phyloP scores from a whole-genome alignment of 2,888 invertebrate genomes.

The Clunio marinus region DNA sequence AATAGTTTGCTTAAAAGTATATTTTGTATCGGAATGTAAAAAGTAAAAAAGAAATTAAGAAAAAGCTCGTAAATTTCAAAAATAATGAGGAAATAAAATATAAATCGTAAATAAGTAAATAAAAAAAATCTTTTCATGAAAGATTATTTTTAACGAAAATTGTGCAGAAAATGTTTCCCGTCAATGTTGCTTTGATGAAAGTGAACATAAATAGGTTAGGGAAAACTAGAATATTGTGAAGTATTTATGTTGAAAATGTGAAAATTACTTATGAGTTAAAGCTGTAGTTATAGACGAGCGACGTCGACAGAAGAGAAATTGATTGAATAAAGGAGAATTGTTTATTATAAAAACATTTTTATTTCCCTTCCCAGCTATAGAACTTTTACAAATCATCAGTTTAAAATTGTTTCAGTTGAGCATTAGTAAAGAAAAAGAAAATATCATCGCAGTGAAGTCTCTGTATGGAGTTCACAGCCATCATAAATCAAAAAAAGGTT shows the following conservation, averaged over 20 bases:
- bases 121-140: constrained; percentile 3
- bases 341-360: neutral
- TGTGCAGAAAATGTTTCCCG: neutral
- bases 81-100: neutral
- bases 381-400: too few relatives aligned
- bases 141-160: neutral
- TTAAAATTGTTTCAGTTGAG: too few relatives aligned
- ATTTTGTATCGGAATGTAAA: neutral
- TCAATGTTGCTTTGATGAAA: neutral
- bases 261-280: too few relatives aligned
- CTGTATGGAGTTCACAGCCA: too few relatives aligned
- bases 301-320: neutral
- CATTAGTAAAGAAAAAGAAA: too few relatives aligned
- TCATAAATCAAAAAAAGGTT: constrained; percentile 27
- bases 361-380: too few relatives aligned
- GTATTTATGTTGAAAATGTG: too few relatives aligned
- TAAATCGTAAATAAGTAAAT: too few relatives aligned
- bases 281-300: too few relatives aligned
- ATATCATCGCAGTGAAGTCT: too few relatives aligned
- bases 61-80: neutral
- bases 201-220: neutral
- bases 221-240: too few relatives aligned
- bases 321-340: constrained; percentile 4
- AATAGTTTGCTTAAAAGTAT: neutral
- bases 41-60: neutral